A percentile compares a stretch with the other conserved stretches of the same genome.
phyloP scores from a whole-genome alignment of 2,113 vertebrate genomes.

The Lagopus muta region DNA sequence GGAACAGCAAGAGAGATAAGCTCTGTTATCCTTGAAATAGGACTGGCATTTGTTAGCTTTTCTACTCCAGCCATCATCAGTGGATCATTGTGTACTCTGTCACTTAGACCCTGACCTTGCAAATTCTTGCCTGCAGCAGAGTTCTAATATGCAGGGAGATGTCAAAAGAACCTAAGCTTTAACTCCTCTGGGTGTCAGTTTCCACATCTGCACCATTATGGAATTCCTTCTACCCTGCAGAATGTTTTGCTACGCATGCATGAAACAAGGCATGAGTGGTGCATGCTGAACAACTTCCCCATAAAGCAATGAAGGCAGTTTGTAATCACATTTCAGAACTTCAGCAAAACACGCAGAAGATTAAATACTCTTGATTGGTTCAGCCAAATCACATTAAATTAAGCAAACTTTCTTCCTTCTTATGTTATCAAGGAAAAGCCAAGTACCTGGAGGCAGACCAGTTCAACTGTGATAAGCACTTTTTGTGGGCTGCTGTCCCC shows the following conservation, averaged over 20 bases:
- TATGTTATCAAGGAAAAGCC: fast-evolving
- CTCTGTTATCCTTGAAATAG: constrained; percentile 50
- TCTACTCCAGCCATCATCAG: constrained; percentile 32
- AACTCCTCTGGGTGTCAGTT: background rate
- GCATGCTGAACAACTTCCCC: fast-evolving
- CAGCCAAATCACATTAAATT: background rate
- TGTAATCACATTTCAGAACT: background rate
- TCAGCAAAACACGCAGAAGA: background rate
- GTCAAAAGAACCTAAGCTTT: background rate
- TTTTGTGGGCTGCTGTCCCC: background rate
- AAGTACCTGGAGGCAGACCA: background rate
- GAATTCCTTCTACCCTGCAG: background rate
- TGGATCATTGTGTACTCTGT: constrained; percentile 17
- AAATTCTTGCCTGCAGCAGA: background rate
- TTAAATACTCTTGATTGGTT: background rate
- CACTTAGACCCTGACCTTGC: constrained; percentile 17
- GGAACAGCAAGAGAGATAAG: constrained; percentile 9
- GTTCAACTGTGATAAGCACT: fast-evolving
- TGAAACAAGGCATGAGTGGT: fast-evolving
- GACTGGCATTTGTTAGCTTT: constrained; percentile 27
- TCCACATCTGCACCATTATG: background rate
- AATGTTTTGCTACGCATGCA: background rate
- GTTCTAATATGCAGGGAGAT: background rate
- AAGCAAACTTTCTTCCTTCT: background rate
- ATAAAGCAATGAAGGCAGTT: background rate